These are phyloP conservation scores for Trichogramma evanescens DNA, from an alignment of 2,888 invertebrate species.

Conservation along the genomic window DNA sequence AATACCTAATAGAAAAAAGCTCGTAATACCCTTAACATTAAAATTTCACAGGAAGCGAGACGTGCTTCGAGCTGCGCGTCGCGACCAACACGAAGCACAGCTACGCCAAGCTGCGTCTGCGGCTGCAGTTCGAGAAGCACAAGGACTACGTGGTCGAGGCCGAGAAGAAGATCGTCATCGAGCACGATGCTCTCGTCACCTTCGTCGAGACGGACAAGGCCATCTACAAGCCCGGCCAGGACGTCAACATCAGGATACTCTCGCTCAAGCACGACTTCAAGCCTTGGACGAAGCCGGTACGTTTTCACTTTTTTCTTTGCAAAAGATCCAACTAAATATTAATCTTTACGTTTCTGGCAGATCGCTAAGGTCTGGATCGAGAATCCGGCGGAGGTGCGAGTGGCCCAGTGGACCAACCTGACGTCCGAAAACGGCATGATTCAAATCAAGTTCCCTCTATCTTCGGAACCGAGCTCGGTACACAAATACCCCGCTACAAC, in stretches of 20 bases:
- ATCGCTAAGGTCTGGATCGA: slow-evolving; percentile 60
- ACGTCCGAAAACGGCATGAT: slow-evolving; percentile 57
- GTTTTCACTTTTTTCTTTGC: slow-evolving; percentile 26
- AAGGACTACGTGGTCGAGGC: slow-evolving; percentile 44
- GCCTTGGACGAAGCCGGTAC: slow-evolving; percentile 51
- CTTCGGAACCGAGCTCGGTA: slow-evolving; percentile 44
- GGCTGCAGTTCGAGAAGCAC: slow-evolving; percentile 41
- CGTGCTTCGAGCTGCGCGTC: slow-evolving; percentile 37
- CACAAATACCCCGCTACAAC: slow-evolving; percentile 1
- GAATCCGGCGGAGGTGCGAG: slow-evolving; percentile 58
- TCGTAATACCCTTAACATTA: background rate
- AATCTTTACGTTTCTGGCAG: slow-evolving; percentile 38
- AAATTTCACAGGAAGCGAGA: slow-evolving; percentile 33
- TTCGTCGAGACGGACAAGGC: slow-evolving; percentile 56
- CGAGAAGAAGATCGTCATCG: slow-evolving; percentile 46
- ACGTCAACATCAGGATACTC: slow-evolving; percentile 52
- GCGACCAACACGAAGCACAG: slow-evolving; percentile 34
- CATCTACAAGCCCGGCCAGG: slow-evolving; percentile 56
- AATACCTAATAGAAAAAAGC: too few species aligned
- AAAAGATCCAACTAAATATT: background rate
- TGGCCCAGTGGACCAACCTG: slow-evolving; percentile 59
- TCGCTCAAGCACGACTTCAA: slow-evolving; percentile 53
- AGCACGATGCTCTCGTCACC: slow-evolving; percentile 51
- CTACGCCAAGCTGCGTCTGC: slow-evolving; percentile 32
- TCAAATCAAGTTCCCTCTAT: slow-evolving; percentile 51